Evolutionary conservation across 2,888 invertebrate species (phyloP).

Genomic region (Griposia aprilina): DNA sequence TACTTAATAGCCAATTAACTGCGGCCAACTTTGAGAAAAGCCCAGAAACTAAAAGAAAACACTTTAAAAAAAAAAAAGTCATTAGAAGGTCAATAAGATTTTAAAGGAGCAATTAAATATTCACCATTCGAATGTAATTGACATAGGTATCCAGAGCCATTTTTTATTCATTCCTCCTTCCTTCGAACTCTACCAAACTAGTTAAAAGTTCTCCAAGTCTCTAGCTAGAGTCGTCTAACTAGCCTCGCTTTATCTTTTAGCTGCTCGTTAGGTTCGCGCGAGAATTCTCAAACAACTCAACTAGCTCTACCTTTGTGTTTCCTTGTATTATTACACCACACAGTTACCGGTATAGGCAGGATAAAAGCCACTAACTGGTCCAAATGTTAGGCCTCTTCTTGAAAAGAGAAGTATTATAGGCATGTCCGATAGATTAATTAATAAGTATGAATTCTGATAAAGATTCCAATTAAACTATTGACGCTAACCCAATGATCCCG

Average conservation of each 20-base stretch:
- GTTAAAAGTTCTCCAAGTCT: constrained; percentile 25
- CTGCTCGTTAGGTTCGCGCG: constrained; percentile 46
- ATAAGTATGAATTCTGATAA: too few relatives aligned
- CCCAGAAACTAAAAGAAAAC: too few relatives aligned
- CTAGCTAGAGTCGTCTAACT: constrained; percentile 8
- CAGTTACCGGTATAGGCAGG: not conserved
- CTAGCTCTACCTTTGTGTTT: constrained; percentile 23
- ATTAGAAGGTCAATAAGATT: too few relatives aligned
- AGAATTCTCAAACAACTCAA: constrained; percentile 21
- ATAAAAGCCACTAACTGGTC: not conserved
- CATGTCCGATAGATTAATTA: too few relatives aligned
- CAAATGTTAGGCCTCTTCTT: not conserved
- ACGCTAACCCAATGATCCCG: too few relatives aligned
- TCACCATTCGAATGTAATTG: too few relatives aligned
- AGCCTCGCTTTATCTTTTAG: constrained; percentile 48
- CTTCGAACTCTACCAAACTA: constrained; percentile 22
- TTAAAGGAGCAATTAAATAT: too few relatives aligned
- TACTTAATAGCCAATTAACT: too few relatives aligned
- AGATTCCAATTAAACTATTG: too few relatives aligned
- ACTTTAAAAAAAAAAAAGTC: too few relatives aligned
- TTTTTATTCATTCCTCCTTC: not conserved
- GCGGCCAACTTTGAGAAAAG: too few relatives aligned
- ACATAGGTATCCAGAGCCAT: too few relatives aligned
- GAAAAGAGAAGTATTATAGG: not conserved
- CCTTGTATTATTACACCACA: constrained; percentile 13